Percentiles rank a stretch among this genome's conserved stretches.
Evolutionary conservation across 2,888 invertebrate species (phyloP).

Genomic region (Falcaria lacertinaria): DNA sequence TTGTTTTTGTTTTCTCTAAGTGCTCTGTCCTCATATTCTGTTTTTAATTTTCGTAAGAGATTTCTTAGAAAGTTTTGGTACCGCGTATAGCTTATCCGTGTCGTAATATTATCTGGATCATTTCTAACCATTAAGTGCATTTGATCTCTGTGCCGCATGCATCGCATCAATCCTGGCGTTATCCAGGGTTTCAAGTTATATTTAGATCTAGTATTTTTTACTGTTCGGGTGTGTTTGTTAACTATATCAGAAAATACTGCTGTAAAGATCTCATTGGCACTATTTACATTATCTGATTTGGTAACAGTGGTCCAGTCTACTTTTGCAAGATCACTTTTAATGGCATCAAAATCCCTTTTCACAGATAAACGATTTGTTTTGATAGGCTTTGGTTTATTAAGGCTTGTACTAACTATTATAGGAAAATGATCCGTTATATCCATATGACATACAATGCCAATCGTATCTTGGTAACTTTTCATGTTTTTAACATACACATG

Average conservation of each 20-base stretch:
- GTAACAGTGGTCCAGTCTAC: neutral
- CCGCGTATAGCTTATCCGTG: neutral
- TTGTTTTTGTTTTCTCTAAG: neutral
- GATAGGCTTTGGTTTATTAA: neutral
- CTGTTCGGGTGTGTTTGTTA: neutral
- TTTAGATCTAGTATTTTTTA: neutral
- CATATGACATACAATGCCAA: neutral
- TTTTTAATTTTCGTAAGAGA: neutral
- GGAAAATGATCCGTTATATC: neutral
- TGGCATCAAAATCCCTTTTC: neutral
- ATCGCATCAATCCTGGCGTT: neutral
- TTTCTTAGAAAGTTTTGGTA: neutral
- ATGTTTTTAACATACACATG: conserved; percentile 1
- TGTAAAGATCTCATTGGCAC: neutral
- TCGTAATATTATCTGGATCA: neutral
- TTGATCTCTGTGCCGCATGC: conserved; percentile 3
- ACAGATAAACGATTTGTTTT: neutral
- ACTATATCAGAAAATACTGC: neutral
- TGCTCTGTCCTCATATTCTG: neutral
- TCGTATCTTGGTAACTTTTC: neutral
- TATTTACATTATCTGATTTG: neutral
- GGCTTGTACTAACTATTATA: neutral
- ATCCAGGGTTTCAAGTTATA: neutral
- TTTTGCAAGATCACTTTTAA: neutral
- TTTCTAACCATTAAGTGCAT: neutral